Base-by-base conservation (phyloP, 2,888 invertebrate genomes). In the Acrobasis consociella region DNA sequence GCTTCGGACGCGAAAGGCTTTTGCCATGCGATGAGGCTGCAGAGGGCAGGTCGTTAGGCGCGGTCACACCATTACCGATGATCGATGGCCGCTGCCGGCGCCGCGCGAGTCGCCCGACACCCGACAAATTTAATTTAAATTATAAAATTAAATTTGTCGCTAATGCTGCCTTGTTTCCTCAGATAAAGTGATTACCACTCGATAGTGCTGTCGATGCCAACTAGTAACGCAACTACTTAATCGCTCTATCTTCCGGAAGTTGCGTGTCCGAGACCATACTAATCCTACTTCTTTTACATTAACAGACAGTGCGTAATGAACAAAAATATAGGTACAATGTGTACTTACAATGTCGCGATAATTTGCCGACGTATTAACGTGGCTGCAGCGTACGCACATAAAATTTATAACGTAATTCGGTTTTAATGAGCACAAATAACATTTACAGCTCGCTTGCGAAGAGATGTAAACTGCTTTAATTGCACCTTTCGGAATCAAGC, bases 121-220 rank as follows among this genome's bases (percentile, higher is more conserved):
- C 83, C 84, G 80, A 89, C 89, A 89, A 90, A 91, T 91, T 91
- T 87, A 89, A 91, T 91, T 91, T 89, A 84, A 81, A 88, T 80
- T 80, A 77, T 86, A 85, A 22, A 22, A 22, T 22, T 22, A 22
- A 22, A 22, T 22, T 22, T 22, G 22, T 22, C 5, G 77, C 86
- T 86, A 87, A 89, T 88, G 81, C 77, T 76, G 73, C 76, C 72
- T 70, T 78, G 73, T 73, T 77, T 72, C 72, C 70, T 67, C 66
- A 69, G 65, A 85, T 82, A 80, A 77, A 82, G 77, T 77, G 74
- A 82, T 83, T 55, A 55, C 31, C 46, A 55, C 46, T 61, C 53
- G 61, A 52, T 52, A 61, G 39, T 51, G 51, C 39, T 60, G 39
- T 58, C 51, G 22, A 31, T 53, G 53, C 53, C 46, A 55, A 52